Evolutionary conservation across 2,797 vertebrate species (phyloP), one percentile per base, ranked within the genome.

Genomic region (Orientallactaga sibirica): DNA sequence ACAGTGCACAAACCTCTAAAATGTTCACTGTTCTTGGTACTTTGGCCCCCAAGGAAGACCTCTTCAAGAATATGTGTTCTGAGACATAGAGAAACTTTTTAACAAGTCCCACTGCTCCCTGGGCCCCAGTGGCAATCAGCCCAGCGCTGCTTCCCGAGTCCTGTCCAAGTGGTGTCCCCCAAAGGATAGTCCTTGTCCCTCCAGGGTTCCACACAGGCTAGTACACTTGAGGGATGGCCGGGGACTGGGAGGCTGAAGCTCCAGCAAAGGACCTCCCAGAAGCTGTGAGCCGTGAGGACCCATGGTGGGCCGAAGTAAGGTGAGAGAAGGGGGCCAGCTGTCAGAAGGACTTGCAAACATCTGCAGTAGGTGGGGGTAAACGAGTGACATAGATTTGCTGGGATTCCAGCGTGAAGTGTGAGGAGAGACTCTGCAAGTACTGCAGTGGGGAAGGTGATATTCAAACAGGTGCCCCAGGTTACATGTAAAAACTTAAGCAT

Each of bases 31-130:
- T 88, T 29, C 22, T 85, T 78, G 88, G 74, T 82, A 29, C 25
- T 66, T 85, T 82, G 67, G 33, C 7, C 43, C 27, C 27, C 14
- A 62, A 87, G 24, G 88, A 66, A 67, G 48, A 78, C 20, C 4
- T 93, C 73, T 74, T 16, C 52, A 64, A 85, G 43, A 88, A 14
- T 68, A 27, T 29, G 18, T 83, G 81, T 29, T 92, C 91, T 80
- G 87, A 96, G 67, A 87, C 79, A 52, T 61, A 82, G 48, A 88
- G 33, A 92, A 91, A 94, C 79, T 93, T 96, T 91, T 94, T 91
- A 97, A 96, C 77, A 93, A 94, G 73, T 92, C 96, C 96, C 76
- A 86, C 70, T 89, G 91, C 74, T 93, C n/a, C 73, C 16, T 84
- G 16, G 29, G 27, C 43, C 70, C 84, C 73, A 91, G 80, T 3